These are phyloP conservation scores for Adoxophyes honmai DNA, from an alignment of 1,140 invertebrate species.

Conservation along the genomic window DNA sequence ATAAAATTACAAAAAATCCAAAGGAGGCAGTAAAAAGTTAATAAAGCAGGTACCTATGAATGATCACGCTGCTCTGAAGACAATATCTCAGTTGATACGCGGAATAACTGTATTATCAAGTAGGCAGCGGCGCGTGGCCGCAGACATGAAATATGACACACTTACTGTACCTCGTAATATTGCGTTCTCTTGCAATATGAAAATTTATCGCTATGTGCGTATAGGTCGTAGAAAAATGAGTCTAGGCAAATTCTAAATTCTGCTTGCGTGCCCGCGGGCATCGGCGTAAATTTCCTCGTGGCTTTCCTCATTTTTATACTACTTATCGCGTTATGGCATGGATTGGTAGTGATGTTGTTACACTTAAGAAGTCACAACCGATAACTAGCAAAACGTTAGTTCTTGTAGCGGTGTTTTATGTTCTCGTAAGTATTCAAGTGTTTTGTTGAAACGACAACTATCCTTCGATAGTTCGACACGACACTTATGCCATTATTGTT, in stretches of 20 bases:
- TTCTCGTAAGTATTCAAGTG: no score
- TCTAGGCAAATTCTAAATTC: slow-evolving; percentile 25
- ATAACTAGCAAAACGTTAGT: no score
- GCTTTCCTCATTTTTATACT: slow-evolving; percentile 20
- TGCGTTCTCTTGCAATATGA: slow-evolving; percentile 67
- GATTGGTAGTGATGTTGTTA: no score
- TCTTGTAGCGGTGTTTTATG: no score
- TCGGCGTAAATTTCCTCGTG: not conserved
- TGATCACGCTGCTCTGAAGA: slow-evolving; percentile 27
- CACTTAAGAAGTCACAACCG: no score
- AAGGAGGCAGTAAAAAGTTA: not conserved
- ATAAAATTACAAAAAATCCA: not conserved
- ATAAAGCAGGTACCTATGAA: slow-evolving; percentile 17
- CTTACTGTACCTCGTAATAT: slow-evolving; percentile 62
- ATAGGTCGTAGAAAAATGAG: slow-evolving; percentile 48
- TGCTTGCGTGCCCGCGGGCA: no score
- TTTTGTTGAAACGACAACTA: no score
- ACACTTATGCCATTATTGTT: no score
- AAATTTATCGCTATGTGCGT: slow-evolving; percentile 69
- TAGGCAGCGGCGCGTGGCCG: slow-evolving; percentile 36
- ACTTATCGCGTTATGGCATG: not conserved
- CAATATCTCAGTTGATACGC: slow-evolving; percentile 33
- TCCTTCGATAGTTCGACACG: no score
- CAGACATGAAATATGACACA: slow-evolving; percentile 64
- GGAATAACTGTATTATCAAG: slow-evolving; percentile 48